phyloP scores from a whole-genome alignment of 2,113 vertebrate species.

The Pelodiscus sinensis region DNA sequence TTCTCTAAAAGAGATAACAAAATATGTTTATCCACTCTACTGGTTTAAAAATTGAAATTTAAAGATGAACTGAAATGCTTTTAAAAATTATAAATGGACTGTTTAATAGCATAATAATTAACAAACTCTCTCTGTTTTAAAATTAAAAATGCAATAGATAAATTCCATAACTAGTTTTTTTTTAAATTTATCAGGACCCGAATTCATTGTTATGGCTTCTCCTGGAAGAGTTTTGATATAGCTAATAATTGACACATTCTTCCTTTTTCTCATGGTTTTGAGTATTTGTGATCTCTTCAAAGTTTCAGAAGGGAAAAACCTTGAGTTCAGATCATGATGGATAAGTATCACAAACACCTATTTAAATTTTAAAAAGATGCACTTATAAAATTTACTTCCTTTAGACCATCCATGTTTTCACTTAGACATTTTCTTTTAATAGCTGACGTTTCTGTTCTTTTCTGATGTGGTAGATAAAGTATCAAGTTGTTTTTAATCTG shows the following conservation, averaged over 20 bases:
- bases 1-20: background rate
- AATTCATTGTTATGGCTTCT: background rate
- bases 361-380: background rate
- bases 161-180: background rate
- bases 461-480: background rate
- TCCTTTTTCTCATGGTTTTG: slow-evolving; percentile 5
- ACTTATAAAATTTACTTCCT: background rate
- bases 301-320: background rate
- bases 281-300: background rate
- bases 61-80: background rate
- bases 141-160: background rate
- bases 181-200: background rate
- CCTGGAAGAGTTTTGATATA: background rate
- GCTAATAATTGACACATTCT: background rate
- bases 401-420: background rate
- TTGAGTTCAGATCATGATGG: background rate
- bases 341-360: slow-evolving; percentile 1
- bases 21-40: background rate
- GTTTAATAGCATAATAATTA: background rate
- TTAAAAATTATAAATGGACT: background rate
- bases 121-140: background rate
- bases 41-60: background rate
- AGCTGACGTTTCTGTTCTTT: background rate
- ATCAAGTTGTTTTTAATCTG: background rate
- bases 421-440: background rate